Percentiles rank a stretch among this genome's conserved stretches.
Conservation (phyloP, 2,888 invertebrate genomes). For the Petrophora chlorosata region DNA sequence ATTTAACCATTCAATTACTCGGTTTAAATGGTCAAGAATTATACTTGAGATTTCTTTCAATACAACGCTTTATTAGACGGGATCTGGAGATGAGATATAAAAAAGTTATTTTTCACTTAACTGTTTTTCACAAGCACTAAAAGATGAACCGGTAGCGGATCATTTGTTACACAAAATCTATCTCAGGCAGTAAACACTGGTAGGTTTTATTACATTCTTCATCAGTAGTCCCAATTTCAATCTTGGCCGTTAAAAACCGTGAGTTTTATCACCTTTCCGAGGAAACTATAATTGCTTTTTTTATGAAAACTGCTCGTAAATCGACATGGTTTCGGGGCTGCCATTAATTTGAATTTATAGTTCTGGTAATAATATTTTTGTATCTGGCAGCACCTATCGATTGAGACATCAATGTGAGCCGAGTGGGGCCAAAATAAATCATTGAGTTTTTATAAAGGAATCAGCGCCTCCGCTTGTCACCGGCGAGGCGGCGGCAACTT, state of each 20-base stretch:
- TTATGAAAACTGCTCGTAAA: conserved; percentile 34
- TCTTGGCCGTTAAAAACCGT: conserved; percentile 27
- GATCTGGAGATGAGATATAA: too few species aligned
- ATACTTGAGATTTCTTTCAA: too few species aligned
- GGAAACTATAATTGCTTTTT: conserved; percentile 35
- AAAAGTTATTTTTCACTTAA: too few species aligned
- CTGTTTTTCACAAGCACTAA: too few species aligned
- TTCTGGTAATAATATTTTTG: conserved; percentile 30
- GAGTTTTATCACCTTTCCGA: conserved; percentile 38
- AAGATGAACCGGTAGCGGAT: conserved; percentile 20
- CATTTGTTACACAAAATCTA: conserved; percentile 7
- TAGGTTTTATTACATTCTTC: conserved; percentile 25
- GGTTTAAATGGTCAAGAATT: too few species aligned
- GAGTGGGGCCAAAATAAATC: conserved; percentile 70
- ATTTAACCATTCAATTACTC: too few species aligned
- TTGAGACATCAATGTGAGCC: conserved; percentile 46
- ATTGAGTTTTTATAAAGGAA: conserved; percentile 78
- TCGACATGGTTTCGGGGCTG: conserved; percentile 24
- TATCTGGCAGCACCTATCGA: conserved; percentile 29
- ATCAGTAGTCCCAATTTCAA: conserved; percentile 17
- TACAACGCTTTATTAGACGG: too few species aligned
- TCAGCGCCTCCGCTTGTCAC: conserved; percentile 76
- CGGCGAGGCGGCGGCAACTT: conserved; percentile 56
- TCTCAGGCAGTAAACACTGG: neutral
- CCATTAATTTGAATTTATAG: conserved; percentile 35